Conservation (phyloP, 2,797 vertebrate genomes). For the Pipistrellus nathusii region DNA sequence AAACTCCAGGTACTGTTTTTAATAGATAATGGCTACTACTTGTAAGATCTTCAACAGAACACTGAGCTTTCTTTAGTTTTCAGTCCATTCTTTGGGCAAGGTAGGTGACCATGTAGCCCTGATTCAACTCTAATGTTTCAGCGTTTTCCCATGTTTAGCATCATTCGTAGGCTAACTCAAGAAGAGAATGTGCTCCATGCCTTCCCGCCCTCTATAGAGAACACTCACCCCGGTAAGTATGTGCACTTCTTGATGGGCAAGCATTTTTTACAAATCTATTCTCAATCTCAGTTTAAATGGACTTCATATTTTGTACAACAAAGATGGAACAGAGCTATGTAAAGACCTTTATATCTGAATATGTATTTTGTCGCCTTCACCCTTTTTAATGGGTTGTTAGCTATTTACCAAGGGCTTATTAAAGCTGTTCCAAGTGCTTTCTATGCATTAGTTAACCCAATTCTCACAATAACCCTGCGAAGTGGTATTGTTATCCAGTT, state of each 20-base stretch:
- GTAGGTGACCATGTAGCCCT: neutral
- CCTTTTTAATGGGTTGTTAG: neutral
- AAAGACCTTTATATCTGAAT: neutral
- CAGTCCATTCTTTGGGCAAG: neutral
- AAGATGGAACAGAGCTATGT: neutral
- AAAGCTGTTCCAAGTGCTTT: neutral
- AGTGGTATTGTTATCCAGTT: neutral
- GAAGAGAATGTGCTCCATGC: neutral
- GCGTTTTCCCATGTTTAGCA: neutral
- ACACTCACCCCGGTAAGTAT: neutral
- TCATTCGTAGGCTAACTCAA: neutral
- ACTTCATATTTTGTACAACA: neutral
- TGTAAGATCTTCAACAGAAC: neutral
- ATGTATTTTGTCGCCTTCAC: neutral
- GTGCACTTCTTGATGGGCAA: neutral
- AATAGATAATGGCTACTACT: neutral
- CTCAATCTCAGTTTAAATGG: neutral
- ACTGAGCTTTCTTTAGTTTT: conserved; percentile 8
- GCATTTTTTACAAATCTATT: neutral
- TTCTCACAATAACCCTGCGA: neutral
- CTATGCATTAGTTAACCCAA: neutral
- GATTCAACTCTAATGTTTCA: neutral
- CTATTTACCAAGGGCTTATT: neutral
- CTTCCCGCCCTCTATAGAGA: neutral
- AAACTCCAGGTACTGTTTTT: neutral